Evolutionary conservation across 2,888 invertebrate genomes (phyloP), one percentile per base, ranked within the genome.

Genomic region (Halictus ligatus): DNA sequence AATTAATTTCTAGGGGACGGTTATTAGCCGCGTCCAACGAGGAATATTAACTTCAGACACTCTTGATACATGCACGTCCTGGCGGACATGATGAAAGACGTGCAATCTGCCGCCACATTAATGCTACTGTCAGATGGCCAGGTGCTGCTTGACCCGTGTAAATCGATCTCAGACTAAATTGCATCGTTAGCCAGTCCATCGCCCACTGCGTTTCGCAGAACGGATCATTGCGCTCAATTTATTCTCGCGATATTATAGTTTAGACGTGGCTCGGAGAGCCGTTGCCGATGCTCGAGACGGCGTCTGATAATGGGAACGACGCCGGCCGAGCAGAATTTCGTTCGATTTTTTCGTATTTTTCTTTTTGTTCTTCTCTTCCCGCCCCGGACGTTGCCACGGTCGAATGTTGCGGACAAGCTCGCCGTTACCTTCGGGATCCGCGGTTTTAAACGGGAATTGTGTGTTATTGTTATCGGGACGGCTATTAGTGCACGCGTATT

Each of bases 101-200:
- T 73, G 90, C 91, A 91, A 91, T 91, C 90, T 91, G 91, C 91
- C 78, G 88, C 83, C 82, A 79, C 87, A 85, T 85, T 89, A 89
- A 89, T 89, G 90, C 86, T 75, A 88, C 89, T 88, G 89, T 90
- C 91, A 89, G 86, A 87, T 87, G 87, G 78, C 90, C 88, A 88
- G 89, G 89, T 92, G 88, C 84, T 88, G 90, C 89, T 89, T 90
- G 89, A 89, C 88, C 86, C 90, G 88, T 88, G 88, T 90, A 89
- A 90, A 91, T 91, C 91, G 91, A 91, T 91, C 91, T 91, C 87
- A 81, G 87, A 88, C 89, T 81, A 92, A 89, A 92, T 92, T 92
- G 91, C 92, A 86, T 92, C 91, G 88, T 92, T 92, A 92, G 90
- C 89, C 88, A 91, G 86, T 87, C 90, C 87, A 92, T 89, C 88